Percentiles rank a stretch among this genome's conserved stretches.
Evolutionary conservation across 1,140 invertebrate species (phyloP).

Genomic region (Heliconius melpomene): DNA sequence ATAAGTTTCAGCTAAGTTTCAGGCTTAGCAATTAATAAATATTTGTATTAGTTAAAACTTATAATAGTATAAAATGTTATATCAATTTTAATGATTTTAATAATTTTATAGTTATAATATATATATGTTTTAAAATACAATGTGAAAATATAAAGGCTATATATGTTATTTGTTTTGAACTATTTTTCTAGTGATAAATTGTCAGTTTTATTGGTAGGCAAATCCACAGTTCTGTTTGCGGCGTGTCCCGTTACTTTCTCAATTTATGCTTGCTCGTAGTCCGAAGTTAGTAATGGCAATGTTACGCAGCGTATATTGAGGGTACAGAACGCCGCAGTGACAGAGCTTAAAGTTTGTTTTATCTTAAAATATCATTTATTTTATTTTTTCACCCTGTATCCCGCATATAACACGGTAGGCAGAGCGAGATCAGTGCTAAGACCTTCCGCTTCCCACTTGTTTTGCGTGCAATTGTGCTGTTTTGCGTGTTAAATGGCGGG

Average conservation of each 20-base stretch:
- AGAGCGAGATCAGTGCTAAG: neutral
- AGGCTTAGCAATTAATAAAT: no score
- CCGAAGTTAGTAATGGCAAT: slow-evolving; percentile 25
- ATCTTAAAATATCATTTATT: neutral
- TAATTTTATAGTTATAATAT: no score
- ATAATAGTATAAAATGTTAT: no score
- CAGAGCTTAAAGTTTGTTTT: neutral
- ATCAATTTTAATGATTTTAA: no score
- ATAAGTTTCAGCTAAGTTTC: no score
- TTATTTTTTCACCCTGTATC: neutral
- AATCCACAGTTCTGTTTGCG: slow-evolving; percentile 28
- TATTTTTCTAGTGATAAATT: slow-evolving; percentile 17
- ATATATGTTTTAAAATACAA: no score
- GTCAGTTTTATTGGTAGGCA: slow-evolving; percentile 26
- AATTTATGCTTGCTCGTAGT: slow-evolving; percentile 28
- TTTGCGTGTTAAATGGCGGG: no score
- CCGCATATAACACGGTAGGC: neutral
- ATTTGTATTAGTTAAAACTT: no score
- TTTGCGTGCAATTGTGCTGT: no score
- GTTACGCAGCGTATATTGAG: slow-evolving; percentile 31
- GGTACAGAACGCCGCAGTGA: slow-evolving; percentile 12
- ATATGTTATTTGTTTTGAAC: neutral
- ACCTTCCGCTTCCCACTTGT: no score
- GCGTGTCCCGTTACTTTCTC: slow-evolving; percentile 22
- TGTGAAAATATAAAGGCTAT: no score